A percentile compares a stretch with the other conserved stretches of the same genome.
These are phyloP conservation scores for Laspeyria flexula DNA, from an alignment of 2,888 invertebrate species.

Conservation along the genomic window DNA sequence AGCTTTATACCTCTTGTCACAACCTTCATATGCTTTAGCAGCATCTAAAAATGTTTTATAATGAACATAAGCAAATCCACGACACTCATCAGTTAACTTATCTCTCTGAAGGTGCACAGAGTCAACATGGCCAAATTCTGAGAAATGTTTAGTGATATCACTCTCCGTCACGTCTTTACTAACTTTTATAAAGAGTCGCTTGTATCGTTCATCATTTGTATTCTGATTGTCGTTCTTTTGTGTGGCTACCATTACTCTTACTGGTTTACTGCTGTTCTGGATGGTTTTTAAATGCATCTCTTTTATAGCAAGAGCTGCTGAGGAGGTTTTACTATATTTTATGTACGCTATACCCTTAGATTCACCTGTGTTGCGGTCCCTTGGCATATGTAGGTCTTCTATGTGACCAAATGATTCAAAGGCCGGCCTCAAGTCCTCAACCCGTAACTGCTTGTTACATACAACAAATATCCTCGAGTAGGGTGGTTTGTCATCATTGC, in stretches of 20 bases:
- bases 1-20: constrained; percentile 93
- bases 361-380: constrained; percentile 92
- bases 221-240: constrained; percentile 63
- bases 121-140: constrained; percentile 93
- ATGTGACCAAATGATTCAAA: constrained; percentile 94
- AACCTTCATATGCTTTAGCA: constrained; percentile 95
- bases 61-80: constrained; percentile 96
- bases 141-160: constrained; percentile 92
- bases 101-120: constrained; percentile 92
- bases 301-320: constrained; percentile 95
- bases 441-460: constrained; percentile 89
- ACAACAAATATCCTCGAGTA: constrained; percentile 96
- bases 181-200: constrained; percentile 94
- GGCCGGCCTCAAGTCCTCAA: constrained; percentile 91
- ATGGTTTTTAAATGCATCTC: constrained; percentile 93
- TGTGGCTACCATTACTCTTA: constrained; percentile 96
- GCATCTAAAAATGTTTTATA: constrained; percentile 93
- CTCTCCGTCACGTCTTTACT: constrained; percentile 92
- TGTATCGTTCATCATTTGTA: constrained; percentile 70
- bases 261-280: constrained; percentile 90
- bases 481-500: constrained; percentile 89
- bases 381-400: constrained; percentile 95
- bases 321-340: constrained; percentile 95
- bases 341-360: constrained; percentile 97
- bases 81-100: constrained; percentile 91